Conservation (phyloP, 64 coral and sea anemone species). For the Pachyseris speciosa region DNA sequence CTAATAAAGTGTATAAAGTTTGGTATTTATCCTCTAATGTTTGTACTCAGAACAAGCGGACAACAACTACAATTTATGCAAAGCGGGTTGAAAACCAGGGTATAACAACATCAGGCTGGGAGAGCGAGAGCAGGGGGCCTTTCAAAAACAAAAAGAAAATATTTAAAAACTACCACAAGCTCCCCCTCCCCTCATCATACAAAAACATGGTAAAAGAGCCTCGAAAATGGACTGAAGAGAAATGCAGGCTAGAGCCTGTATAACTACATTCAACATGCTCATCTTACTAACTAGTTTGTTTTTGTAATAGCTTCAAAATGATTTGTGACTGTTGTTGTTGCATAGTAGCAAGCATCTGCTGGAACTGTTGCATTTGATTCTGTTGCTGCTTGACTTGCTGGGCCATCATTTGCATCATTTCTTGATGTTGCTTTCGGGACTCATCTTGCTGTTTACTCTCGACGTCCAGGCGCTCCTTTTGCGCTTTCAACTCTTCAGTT, state of each 20-base stretch:
- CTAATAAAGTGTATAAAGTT: neutral
- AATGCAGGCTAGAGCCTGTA: neutral
- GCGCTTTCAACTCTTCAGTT: neutral
- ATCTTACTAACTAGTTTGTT: neutral
- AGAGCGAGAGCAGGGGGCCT: neutral
- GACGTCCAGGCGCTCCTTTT: neutral
- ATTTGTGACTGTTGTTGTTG: conserved; percentile 41
- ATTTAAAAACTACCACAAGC: neutral
- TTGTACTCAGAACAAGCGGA: neutral
- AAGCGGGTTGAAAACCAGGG: neutral
- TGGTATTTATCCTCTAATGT: neutral
- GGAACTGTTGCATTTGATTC: conserved; percentile 28
- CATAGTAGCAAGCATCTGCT: conserved; percentile 26
- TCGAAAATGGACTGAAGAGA: neutral
- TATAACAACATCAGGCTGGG: neutral
- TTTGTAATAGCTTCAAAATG: conserved; percentile 27
- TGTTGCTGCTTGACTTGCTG: conserved; percentile 29
- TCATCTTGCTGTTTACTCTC: conserved; percentile 28
- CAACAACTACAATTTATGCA: neutral
- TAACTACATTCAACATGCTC: neutral
- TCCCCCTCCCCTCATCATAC: neutral
- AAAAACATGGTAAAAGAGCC: neutral
- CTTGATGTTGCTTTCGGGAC: neutral
- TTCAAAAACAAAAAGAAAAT: neutral
- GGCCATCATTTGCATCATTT: conserved; percentile 4